Conservation (phyloP, 1,140 invertebrate genomes). For the Hydropsyche tenuis region DNA sequence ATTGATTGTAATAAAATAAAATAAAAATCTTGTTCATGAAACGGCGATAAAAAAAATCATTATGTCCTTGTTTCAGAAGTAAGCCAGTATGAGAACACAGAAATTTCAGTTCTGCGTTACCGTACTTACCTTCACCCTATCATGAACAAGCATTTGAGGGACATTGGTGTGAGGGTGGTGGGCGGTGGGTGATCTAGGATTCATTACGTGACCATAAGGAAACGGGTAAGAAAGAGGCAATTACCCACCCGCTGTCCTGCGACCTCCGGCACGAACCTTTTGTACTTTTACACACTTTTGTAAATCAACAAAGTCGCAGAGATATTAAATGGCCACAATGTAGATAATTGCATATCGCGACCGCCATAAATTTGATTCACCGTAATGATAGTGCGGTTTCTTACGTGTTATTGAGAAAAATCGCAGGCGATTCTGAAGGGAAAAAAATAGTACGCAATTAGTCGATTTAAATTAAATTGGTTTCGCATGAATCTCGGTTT, state of each 20-base stretch:
- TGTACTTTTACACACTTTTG: slow-evolving; percentile 17
- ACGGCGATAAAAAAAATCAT: no score
- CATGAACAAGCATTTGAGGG: no score
- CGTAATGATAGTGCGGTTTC: no score
- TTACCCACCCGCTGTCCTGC: slow-evolving; percentile 45
- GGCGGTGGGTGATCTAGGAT: slow-evolving; percentile 9
- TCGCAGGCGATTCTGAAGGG: neutral
- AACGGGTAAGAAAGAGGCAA: slow-evolving; percentile 47
- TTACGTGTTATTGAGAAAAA: no score
- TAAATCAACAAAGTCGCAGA: slow-evolving; percentile 13
- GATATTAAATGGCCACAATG: slow-evolving; percentile 23
- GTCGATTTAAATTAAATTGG: neutral
- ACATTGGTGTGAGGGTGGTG: neutral
- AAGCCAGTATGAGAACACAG: no score
- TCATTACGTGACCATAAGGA: slow-evolving; percentile 50
- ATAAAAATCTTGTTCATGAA: no score
- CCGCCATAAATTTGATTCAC: neutral
- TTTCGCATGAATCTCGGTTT: neutral
- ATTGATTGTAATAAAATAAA: no score
- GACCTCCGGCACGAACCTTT: slow-evolving; percentile 40
- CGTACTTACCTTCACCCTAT: no score
- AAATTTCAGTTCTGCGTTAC: no score
- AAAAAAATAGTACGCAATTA: neutral
- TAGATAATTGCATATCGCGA: slow-evolving; percentile 18
- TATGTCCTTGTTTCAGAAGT: no score